Evolutionary conservation across 2,797 vertebrate species (phyloP).

Genomic region (Rachycentron canadum): DNA sequence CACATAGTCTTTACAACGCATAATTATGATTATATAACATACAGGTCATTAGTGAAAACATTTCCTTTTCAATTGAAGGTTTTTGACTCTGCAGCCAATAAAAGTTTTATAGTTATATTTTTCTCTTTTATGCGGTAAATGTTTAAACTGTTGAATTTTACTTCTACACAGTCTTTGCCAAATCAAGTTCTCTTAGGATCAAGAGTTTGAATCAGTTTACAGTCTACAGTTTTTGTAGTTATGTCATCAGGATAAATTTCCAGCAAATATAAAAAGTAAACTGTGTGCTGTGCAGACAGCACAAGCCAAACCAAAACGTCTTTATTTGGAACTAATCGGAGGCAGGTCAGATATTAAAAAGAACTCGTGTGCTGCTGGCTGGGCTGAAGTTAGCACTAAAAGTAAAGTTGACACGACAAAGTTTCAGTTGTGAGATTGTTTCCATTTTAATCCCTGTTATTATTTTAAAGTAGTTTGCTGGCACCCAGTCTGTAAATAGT

Average conservation of each 20-base stretch:
- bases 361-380: background rate
- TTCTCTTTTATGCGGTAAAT: background rate
- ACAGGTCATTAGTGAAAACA: background rate
- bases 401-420: conserved; percentile 42
- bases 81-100: background rate
- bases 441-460: conserved; percentile 61
- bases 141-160: background rate
- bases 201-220: background rate
- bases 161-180: background rate
- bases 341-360: background rate
- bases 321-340: background rate
- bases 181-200: background rate
- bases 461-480: conserved; percentile 61
- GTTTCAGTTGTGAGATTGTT: conserved; percentile 50
- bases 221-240: background rate
- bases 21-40: too few species aligned
- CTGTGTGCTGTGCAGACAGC: background rate
- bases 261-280: background rate
- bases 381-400: background rate
- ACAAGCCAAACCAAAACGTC: background rate
- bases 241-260: background rate
- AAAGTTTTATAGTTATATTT: background rate
- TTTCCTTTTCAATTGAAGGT: background rate
- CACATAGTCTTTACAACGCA: too few species aligned
- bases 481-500: conserved; percentile 63